Evolutionary conservation across 2,797 vertebrate species (phyloP).

Genomic region (Halcyon chelicuti): DNA sequence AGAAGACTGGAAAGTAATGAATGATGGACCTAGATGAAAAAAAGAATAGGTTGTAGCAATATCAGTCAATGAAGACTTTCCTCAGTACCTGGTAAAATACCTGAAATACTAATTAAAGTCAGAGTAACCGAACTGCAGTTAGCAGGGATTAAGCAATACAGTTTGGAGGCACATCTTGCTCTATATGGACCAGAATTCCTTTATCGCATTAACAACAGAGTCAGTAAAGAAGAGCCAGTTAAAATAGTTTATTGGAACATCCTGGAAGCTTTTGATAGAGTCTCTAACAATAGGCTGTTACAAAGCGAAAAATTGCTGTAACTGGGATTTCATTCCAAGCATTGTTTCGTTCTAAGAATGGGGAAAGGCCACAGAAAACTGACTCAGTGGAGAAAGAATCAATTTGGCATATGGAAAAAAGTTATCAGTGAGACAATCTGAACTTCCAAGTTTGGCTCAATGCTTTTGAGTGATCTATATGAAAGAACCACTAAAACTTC

Average conservation of each 20-base stretch:
- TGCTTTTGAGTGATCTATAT: neutral
- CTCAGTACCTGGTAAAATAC: neutral
- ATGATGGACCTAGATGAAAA: neutral
- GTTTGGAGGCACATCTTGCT: neutral
- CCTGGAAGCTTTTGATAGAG: slow-evolving; percentile 5
- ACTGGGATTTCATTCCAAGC: neutral
- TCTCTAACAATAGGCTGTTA: neutral
- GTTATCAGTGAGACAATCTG: neutral
- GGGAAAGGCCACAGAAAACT: neutral
- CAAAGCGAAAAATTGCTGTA: slow-evolving; percentile 4
- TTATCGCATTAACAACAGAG: neutral
- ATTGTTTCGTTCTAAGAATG: neutral
- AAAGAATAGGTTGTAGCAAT: neutral
- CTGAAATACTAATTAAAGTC: slow-evolving; percentile 37
- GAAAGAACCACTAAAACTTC: neutral
- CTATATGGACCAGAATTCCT: neutral
- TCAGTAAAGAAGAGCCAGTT: neutral
- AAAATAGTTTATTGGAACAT: slow-evolving; percentile 49
- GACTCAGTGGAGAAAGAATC: neutral
- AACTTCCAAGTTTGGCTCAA: neutral
- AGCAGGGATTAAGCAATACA: neutral
- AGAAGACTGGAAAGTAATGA: neutral
- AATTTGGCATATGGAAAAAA: neutral
- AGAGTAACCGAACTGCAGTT: slow-evolving; percentile 5
- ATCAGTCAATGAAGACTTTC: neutral